Evolutionary conservation across 1,140 invertebrate species (phyloP).

Genomic region (Protaetia brevitarsis): DNA sequence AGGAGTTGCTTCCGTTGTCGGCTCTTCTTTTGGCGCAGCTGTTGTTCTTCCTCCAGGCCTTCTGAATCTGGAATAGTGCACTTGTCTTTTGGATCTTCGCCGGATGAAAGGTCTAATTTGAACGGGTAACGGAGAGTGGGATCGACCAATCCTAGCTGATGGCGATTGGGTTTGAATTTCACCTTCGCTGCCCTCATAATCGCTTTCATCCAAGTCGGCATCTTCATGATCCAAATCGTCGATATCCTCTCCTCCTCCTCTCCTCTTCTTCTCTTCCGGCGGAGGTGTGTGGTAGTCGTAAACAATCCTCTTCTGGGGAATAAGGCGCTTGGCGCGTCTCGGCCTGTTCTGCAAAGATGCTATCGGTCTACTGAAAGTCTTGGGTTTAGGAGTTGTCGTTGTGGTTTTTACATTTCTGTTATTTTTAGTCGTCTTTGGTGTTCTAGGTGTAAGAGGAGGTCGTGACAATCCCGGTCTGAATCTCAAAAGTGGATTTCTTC

Average conservation of each 20-base stretch:
- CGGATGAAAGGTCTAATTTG: constrained; percentile 61
- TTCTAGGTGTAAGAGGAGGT: constrained; percentile 49
- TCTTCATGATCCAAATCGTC: constrained; percentile 50
- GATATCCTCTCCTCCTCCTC: constrained; percentile 50
- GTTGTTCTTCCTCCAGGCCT: constrained; percentile 53
- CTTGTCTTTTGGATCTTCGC: constrained; percentile 57
- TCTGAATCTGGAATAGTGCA: constrained; percentile 64
- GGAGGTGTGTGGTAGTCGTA: constrained; percentile 50
- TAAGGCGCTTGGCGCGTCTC: constrained; percentile 59
- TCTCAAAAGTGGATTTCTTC: constrained; percentile 66
- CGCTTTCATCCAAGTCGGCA: constrained; percentile 59
- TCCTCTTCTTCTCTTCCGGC: constrained; percentile 57
- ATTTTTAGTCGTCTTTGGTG: constrained; percentile 53
- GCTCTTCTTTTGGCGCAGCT: constrained; percentile 42
- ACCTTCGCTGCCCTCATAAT: constrained; percentile 61
- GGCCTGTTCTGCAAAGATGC: constrained; percentile 50
- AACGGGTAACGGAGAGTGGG: constrained; percentile 36
- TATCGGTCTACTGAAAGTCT: constrained; percentile 50
- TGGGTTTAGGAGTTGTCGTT: constrained; percentile 56
- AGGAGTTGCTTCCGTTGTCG: constrained; percentile 52
- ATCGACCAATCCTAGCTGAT: constrained; percentile 40
- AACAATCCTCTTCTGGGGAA: constrained; percentile 70
- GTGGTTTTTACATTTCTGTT: constrained; percentile 48
- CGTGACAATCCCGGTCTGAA: constrained; percentile 61
- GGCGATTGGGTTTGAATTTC: constrained; percentile 49